Conservation (phyloP, 2,888 invertebrate species). For the Campoletis raptor region DNA sequence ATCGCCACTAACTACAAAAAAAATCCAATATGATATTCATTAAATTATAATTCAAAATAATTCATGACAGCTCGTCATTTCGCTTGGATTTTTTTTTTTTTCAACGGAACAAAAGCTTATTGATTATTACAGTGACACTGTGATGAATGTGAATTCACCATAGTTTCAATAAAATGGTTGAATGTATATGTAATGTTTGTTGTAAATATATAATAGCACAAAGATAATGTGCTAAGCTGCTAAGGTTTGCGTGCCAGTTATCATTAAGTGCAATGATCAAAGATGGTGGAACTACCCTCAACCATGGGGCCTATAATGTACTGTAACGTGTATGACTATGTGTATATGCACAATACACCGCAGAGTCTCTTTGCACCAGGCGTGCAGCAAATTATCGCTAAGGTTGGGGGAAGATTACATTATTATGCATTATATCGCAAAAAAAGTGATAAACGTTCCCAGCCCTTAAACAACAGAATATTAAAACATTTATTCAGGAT, state of each 20-base stretch:
- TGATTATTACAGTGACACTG: not conserved
- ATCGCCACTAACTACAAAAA: not conserved
- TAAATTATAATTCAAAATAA: not conserved
- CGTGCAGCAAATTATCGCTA: slow-evolving; percentile 53
- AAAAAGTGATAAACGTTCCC: slow-evolving; percentile 50
- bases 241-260: slow-evolving; percentile 54
- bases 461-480: slow-evolving; percentile 1
- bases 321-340: not conserved
- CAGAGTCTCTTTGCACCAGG: not conserved
- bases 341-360: not conserved
- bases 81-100: not conserved
- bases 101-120: not conserved
- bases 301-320: not conserved
- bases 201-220: not conserved
- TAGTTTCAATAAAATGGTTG: not conserved
- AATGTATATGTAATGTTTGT: not conserved
- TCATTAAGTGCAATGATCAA: slow-evolving; percentile 63
- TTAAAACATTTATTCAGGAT: not conserved
- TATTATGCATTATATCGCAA: slow-evolving; percentile 53
- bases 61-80: not conserved
- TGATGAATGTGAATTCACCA: not conserved
- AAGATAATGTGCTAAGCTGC: slow-evolving; percentile 23
- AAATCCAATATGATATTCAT: not conserved
- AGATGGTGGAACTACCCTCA: slow-evolving; percentile 54
- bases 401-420: slow-evolving; percentile 49